These are phyloP conservation scores for Tympanuchus pallidicinctus DNA, from an alignment of 2,113 vertebrate species.

Conservation along the genomic window DNA sequence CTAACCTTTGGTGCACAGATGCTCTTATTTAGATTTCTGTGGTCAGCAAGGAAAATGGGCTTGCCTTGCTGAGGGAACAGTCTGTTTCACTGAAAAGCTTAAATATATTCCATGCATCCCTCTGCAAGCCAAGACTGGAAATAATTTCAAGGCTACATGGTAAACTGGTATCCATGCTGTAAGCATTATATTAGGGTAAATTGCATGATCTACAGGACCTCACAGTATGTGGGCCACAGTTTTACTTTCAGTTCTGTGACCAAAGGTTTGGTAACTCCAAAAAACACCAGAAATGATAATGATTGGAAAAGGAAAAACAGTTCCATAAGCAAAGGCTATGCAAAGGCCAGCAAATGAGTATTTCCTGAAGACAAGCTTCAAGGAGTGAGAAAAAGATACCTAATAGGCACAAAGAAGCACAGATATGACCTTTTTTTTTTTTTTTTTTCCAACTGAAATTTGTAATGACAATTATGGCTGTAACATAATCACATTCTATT, in stretches of 20 bases:
- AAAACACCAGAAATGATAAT: neutral
- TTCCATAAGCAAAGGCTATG: neutral
- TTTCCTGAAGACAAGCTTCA: slow-evolving; percentile 3
- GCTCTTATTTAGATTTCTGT: neutral
- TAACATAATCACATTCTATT: neutral
- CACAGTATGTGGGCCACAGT: too few relatives aligned
- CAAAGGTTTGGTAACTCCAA: fast-evolving
- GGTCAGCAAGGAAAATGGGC: neutral
- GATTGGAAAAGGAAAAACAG: neutral
- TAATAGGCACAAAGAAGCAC: neutral
- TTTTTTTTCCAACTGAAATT: neutral
- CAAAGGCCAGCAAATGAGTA: neutral
- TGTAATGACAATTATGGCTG: neutral
- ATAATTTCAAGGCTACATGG: neutral
- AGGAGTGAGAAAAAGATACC: neutral
- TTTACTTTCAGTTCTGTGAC: neutral
- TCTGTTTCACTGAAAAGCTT: neutral
- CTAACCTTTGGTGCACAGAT: neutral
- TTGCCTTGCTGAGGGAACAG: neutral
- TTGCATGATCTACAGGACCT: neutral
- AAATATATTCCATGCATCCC: neutral
- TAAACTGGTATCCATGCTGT: neutral
- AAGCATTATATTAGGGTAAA: neutral
- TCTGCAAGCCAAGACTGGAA: neutral
- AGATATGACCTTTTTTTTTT: neutral